Evolutionary conservation across 92 coral and sea anemone genomes (phyloP).

Genomic region (Parazoanthus atlanticus): DNA sequence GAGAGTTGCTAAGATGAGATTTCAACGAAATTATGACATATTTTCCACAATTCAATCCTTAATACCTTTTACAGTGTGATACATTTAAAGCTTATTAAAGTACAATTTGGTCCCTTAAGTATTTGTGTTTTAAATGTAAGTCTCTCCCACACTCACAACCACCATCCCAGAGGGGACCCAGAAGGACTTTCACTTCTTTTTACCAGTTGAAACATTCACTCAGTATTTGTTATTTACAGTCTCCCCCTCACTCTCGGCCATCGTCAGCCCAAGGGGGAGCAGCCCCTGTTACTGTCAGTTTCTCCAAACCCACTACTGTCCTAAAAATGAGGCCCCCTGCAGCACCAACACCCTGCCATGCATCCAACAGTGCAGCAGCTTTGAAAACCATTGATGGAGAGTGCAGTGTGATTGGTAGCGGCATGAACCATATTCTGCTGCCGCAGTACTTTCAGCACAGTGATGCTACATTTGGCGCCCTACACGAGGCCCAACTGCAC

Average conservation of each 20-base stretch:
- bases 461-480: constrained; percentile 64
- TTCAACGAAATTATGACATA: too few relatives aligned
- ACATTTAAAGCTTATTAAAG: too few relatives aligned
- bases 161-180: neutral
- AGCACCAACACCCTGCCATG: constrained; percentile 78
- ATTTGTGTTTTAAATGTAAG: too few relatives aligned
- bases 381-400: constrained; percentile 85
- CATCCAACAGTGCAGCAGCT: constrained; percentile 82
- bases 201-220: neutral
- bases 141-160: too few relatives aligned
- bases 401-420: constrained; percentile 78
- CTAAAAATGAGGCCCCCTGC: constrained; percentile 77
- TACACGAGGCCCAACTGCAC: constrained; percentile 72
- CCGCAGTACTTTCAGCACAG: constrained; percentile 84
- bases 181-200: neutral
- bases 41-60: too few relatives aligned
- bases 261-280: constrained; percentile 73
- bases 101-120: too few relatives aligned
- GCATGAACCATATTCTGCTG: constrained; percentile 76
- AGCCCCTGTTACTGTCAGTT: constrained; percentile 58
- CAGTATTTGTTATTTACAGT: constrained; percentile 25
- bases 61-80: too few relatives aligned
- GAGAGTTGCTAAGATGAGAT: too few relatives aligned
- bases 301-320: constrained; percentile 78
- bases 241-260: constrained; percentile 74